phyloP scores from a whole-genome alignment of 2,113 vertebrate species.

The Ardeotis arabs region DNA sequence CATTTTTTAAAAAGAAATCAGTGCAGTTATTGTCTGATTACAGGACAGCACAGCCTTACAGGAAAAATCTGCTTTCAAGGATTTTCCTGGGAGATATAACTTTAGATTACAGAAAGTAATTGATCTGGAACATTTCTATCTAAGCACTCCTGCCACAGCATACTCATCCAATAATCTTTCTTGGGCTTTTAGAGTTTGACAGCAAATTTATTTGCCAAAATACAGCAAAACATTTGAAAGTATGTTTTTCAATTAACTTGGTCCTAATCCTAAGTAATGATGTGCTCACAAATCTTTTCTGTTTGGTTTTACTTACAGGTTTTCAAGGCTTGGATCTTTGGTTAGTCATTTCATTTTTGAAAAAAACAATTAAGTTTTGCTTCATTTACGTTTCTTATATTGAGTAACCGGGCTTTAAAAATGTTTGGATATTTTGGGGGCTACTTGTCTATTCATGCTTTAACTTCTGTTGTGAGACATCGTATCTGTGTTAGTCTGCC shows the following conservation, averaged over 20 bases:
- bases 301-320: background rate
- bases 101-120: background rate
- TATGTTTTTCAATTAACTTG: background rate
- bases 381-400: background rate
- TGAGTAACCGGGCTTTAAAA: background rate
- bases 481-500: background rate
- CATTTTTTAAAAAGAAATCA: background rate
- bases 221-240: background rate
- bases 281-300: background rate
- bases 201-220: background rate
- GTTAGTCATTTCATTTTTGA: background rate
- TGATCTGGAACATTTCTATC: background rate
- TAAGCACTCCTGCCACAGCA: background rate
- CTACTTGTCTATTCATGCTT: background rate
- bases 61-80: background rate
- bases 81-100: background rate
- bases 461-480: background rate
- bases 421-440: background rate
- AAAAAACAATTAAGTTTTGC: background rate
- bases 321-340: background rate
- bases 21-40: background rate
- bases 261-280: background rate
- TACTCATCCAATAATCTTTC: background rate
- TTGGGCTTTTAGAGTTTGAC: background rate
- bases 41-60: background rate